Conservation (phyloP, 2,797 vertebrate genomes). For the Myotis planiceps region DNA sequence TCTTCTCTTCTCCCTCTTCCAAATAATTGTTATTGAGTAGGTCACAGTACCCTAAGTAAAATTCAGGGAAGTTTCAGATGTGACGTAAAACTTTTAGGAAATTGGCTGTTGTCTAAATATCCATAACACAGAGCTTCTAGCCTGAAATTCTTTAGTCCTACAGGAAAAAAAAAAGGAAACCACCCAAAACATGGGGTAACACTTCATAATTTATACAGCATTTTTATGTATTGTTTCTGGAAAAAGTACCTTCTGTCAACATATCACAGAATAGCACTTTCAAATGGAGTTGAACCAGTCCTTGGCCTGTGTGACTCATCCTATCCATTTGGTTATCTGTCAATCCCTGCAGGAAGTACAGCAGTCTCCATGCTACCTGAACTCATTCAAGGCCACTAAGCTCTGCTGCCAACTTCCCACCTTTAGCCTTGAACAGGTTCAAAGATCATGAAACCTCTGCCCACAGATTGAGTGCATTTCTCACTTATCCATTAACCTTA, state of each 20-base stretch:
- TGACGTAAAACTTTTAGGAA: conserved; percentile 21
- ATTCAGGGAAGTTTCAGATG: neutral
- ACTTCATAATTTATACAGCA: neutral
- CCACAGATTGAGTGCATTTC: neutral
- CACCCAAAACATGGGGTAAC: neutral
- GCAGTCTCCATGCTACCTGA: too few species aligned
- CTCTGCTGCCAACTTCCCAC: neutral
- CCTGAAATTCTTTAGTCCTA: neutral
- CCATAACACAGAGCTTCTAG: neutral
- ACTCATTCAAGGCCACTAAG: neutral
- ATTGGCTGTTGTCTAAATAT: neutral
- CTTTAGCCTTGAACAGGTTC: neutral
- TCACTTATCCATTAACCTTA: neutral
- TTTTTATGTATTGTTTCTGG: neutral
- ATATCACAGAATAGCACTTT: neutral
- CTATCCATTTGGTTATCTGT: too few species aligned
- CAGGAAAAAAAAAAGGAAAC: conserved; percentile 5
- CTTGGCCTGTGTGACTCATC: neutral
- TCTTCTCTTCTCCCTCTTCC: neutral
- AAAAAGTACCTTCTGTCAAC: neutral
- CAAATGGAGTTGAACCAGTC: neutral
- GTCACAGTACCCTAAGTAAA: neutral
- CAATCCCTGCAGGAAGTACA: neutral
- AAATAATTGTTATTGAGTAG: neutral
- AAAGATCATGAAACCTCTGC: neutral